Evolutionary conservation across 2,113 vertebrate genomes (phyloP).

Genomic region (Delphinus delphis): DNA sequence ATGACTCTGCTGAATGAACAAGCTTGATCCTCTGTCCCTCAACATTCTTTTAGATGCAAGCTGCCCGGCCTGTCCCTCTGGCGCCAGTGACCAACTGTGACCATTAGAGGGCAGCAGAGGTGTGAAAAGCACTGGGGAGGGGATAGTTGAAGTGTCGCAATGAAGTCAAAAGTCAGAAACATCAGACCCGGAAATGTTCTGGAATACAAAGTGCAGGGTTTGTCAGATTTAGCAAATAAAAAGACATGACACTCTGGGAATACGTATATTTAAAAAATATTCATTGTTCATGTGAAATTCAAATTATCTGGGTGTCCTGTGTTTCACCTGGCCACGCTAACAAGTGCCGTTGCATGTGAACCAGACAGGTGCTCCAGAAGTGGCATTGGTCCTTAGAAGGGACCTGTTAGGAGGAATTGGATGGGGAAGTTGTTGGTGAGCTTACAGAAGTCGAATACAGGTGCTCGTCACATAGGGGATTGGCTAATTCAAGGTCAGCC

Average conservation of each 20-base stretch:
- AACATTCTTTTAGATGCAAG: not conserved
- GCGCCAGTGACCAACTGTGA: not conserved
- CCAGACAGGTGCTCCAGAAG: not conserved
- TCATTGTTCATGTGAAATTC: not conserved
- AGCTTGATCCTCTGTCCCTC: not conserved
- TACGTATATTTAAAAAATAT: not conserved
- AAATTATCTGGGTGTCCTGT: not conserved
- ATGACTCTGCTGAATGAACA: not conserved
- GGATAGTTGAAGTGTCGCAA: too few relatives aligned
- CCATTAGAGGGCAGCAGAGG: conserved; percentile 48
- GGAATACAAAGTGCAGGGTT: not conserved
- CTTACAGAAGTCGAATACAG: not conserved
- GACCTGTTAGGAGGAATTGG: not conserved
- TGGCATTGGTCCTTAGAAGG: not conserved
- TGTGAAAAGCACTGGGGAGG: not conserved
- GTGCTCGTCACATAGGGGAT: not conserved
- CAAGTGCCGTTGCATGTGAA: not conserved
- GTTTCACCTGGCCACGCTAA: not conserved
- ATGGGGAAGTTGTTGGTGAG: not conserved
- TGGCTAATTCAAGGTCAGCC: not conserved
- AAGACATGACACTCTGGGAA: not conserved
- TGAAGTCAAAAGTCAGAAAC: not conserved
- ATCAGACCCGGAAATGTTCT: not conserved
- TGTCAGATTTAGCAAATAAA: not conserved
- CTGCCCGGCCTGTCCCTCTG: not conserved